phyloP scores from a whole-genome alignment of 2,113 vertebrate species.

The Myotis yumanensis region DNA sequence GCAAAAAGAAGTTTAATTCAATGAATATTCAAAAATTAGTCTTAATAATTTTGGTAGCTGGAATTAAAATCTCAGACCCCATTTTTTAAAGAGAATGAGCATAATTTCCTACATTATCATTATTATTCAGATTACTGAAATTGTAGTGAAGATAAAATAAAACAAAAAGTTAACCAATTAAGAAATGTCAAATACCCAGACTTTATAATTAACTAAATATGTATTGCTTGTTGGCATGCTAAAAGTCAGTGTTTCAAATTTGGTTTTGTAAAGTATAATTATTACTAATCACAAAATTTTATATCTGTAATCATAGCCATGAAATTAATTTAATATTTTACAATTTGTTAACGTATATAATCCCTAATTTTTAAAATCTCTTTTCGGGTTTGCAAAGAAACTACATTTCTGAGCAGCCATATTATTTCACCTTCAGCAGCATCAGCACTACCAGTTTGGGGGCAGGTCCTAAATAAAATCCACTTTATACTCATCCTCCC shows the following conservation, averaged over 20 bases:
- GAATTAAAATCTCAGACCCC: background rate
- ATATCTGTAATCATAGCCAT: background rate
- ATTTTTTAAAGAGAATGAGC: background rate
- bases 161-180: background rate
- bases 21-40: background rate
- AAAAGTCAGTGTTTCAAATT: background rate
- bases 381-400: background rate
- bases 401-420: background rate
- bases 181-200: background rate
- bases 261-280: background rate
- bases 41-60: background rate
- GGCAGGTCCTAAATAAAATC: background rate
- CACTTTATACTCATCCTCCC: background rate
- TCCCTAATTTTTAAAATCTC: background rate
- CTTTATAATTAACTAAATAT: background rate
- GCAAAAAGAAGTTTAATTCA: background rate
- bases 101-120: constrained; percentile 21
- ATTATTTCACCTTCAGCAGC: background rate
- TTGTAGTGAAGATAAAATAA: background rate
- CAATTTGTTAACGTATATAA: background rate
- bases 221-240: background rate
- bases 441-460: background rate
- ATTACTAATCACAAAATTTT: background rate
- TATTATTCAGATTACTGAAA: constrained; percentile 19
- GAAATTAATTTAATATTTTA: background rate